Evolutionary conservation across 2,888 invertebrate species (phyloP).

Genomic region (Psylliodes chrysocephalus): DNA sequence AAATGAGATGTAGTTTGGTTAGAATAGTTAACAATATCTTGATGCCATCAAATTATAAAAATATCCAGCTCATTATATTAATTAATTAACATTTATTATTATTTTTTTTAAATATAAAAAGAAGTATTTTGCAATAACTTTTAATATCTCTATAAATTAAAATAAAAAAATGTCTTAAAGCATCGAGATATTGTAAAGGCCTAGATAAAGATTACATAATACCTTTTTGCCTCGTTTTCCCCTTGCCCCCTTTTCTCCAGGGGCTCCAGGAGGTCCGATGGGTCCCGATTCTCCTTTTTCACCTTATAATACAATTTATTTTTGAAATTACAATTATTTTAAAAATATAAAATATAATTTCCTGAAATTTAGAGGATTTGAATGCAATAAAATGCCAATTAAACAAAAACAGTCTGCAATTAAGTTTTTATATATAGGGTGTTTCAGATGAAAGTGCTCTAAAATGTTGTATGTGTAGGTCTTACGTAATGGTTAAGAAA

Average conservation of each 20-base stretch:
- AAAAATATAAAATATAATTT: not conserved
- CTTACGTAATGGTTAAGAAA: too few species aligned
- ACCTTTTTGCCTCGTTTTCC: conserved; percentile 95
- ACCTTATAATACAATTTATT: conserved; percentile 67
- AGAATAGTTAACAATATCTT: conserved; percentile 45
- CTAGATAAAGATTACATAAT: conserved; percentile 64
- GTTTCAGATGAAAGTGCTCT: too few species aligned
- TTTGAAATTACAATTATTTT: not conserved
- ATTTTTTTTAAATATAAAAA: conserved; percentile 32
- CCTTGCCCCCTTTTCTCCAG: conserved; percentile 89
- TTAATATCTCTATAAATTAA: not conserved
- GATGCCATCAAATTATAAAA: conserved; percentile 8
- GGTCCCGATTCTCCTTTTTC: conserved; percentile 84
- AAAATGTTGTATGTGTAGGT: too few species aligned
- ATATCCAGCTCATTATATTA: too few species aligned
- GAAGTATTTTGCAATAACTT: not conserved
- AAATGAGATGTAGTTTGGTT: conserved; percentile 60
- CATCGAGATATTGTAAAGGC: conserved; percentile 17
- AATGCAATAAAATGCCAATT: too few species aligned
- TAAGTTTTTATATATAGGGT: too few species aligned
- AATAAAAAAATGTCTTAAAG: not conserved
- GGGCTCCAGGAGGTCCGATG: conserved; percentile 78
- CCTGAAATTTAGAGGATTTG: not conserved
- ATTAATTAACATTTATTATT: too few species aligned
- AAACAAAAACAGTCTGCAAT: too few species aligned